Evolutionary conservation across 2,113 vertebrate genomes (phyloP).

Genomic region (Thomomys bottae): DNA sequence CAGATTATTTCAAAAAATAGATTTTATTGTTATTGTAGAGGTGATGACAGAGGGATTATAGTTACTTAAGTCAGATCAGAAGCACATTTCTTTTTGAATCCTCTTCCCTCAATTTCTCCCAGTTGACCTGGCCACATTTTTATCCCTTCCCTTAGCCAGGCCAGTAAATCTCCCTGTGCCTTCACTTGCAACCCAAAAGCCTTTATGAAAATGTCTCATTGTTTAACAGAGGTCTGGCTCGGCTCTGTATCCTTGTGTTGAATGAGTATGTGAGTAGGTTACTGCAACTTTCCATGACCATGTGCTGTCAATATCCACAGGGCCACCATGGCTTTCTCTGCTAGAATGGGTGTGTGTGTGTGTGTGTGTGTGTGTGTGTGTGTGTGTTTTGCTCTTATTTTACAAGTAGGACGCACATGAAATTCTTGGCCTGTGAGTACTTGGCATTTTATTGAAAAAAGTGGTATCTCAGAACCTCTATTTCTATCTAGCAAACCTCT

Average conservation of each 20-base stretch:
- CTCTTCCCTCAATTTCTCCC: too few relatives aligned
- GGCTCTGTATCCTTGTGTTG: background rate
- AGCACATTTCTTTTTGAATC: too few relatives aligned
- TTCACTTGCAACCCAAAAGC: background rate
- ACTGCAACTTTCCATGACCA: background rate
- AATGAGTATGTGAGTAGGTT: background rate
- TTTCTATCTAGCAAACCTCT: background rate
- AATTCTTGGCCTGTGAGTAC: conserved; percentile 9
- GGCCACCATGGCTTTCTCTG: background rate
- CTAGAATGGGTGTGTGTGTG: too few relatives aligned
- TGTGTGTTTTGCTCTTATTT: too few relatives aligned
- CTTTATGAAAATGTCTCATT: background rate
- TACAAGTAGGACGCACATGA: background rate
- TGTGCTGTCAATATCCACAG: background rate
- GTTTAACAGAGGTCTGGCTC: background rate
- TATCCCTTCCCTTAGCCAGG: background rate
- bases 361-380: too few relatives aligned
- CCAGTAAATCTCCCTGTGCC: too few relatives aligned
- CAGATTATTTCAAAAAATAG: too few relatives aligned
- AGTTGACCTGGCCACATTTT: background rate
- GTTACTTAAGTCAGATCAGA: too few relatives aligned
- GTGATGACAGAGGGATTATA: too few relatives aligned
- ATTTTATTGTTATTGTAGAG: too few relatives aligned
- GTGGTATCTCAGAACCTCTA: background rate
- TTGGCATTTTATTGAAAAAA: background rate